These are phyloP conservation scores for Cataglyphis altisquamis DNA, from an alignment of 2,888 invertebrate species.

Conservation along the genomic window DNA sequence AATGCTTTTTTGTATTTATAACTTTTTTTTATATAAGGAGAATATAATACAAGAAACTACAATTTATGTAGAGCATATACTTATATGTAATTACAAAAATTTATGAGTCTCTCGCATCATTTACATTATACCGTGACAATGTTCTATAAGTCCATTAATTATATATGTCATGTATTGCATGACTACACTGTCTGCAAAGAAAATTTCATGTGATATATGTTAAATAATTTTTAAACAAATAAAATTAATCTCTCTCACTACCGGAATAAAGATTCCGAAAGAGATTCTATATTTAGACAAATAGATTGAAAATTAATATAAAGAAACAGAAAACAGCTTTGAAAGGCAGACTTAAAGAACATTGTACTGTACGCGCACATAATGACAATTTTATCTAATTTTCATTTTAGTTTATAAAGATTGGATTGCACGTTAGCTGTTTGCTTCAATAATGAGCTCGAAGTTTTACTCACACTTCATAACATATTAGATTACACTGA, in stretches of 20 bases:
- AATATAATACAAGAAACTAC: constrained; percentile 47
- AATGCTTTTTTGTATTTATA: constrained; percentile 35
- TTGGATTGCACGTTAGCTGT: constrained; percentile 13
- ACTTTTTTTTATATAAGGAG: constrained; percentile 3
- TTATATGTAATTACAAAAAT: constrained; percentile 45
- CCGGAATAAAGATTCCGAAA: neutral
- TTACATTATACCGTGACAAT: constrained; percentile 26
- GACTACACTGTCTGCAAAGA: constrained; percentile 15
- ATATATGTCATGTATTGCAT: neutral
- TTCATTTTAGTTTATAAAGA: constrained; percentile 24
- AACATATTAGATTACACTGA: constrained; percentile 37
- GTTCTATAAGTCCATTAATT: constrained; percentile 33
- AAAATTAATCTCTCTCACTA: neutral
- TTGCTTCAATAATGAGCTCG: constrained; percentile 21
- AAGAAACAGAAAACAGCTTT: neutral
- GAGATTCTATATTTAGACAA: neutral
- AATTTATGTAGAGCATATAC: neutral
- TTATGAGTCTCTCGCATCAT: constrained; percentile 30
- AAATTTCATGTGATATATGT: neutral
- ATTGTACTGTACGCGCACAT: constrained; percentile 2
- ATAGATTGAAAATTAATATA: constrained; percentile 8
- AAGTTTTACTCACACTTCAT: constrained; percentile 8
- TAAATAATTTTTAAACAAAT: constrained; percentile 14
- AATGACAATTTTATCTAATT: constrained; percentile 18
- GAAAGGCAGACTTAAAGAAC: constrained; percentile 38